Evolutionary conservation across 2,113 vertebrate species (phyloP).

Genomic region (Gallinago jamesoni): DNA sequence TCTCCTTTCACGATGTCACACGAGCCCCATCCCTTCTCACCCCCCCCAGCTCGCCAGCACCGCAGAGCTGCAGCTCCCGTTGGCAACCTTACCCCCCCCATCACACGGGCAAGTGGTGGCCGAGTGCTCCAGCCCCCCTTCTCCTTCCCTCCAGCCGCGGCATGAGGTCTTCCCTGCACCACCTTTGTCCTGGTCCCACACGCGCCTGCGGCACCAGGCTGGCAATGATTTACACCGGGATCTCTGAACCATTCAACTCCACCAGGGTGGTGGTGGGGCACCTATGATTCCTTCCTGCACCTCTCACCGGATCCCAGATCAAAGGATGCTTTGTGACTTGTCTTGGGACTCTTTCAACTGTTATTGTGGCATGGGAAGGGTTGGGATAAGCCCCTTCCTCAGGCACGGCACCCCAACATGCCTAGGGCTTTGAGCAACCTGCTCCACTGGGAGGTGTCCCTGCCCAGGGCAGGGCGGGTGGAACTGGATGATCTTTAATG

Average conservation of each 20-base stretch:
- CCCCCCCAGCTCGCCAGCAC: accelerated
- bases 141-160: accelerated
- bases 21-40: neutral
- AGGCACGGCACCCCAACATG: accelerated
- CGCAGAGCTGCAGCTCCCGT: accelerated
- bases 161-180: neutral
- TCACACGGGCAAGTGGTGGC: accelerated
- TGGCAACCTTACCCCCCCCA: neutral
- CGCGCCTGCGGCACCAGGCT: accelerated
- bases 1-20: accelerated
- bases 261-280: neutral
- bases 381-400: neutral
- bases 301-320: neutral
- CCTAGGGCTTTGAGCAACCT: neutral
- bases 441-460: too few species aligned
- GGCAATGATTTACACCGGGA: conserved; percentile 48
- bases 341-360: neutral
- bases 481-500: too few species aligned
- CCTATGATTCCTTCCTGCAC: neutral
- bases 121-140: neutral
- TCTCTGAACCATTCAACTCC: neutral
- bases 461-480: too few species aligned
- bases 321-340: neutral
- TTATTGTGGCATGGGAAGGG: accelerated
- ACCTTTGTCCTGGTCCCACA: neutral